Evolutionary conservation across 2,113 vertebrate species (phyloP).

Genomic region (Eulemur rufifrons): DNA sequence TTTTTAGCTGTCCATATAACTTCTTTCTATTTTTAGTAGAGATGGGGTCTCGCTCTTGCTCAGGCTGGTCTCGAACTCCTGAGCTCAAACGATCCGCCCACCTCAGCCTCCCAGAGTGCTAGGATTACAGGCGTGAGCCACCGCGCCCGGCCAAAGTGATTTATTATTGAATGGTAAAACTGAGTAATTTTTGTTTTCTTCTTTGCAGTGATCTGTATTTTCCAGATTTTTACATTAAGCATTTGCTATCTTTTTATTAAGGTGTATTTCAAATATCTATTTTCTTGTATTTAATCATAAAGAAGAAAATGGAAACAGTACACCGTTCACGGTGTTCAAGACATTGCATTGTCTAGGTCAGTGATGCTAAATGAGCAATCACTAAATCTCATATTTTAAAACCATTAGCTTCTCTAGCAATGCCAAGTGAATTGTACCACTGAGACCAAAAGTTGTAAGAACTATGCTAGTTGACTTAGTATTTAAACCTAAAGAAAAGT

Average conservation of each 20-base stretch:
- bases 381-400: background rate
- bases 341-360: background rate
- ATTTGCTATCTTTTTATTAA: background rate
- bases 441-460: background rate
- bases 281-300: background rate
- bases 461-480: background rate
- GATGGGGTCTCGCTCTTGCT: no score
- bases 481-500: background rate
- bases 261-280: background rate
- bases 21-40: no score
- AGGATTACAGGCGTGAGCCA: no score
- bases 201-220: background rate
- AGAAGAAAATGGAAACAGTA: background rate
- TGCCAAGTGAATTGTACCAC: background rate
- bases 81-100: no score
- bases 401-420: background rate
- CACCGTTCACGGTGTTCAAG: background rate
- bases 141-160: no score
- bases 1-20: no score
- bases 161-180: constrained; percentile 10
- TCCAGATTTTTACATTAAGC: background rate
- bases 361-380: background rate
- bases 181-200: background rate
- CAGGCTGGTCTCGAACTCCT: no score
- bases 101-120: no score